A percentile compares a stretch with the other conserved stretches of the same genome.
Evolutionary conservation across 2,797 vertebrate genomes (phyloP).

Genomic region (Acrossocheilus fasciatus): DNA sequence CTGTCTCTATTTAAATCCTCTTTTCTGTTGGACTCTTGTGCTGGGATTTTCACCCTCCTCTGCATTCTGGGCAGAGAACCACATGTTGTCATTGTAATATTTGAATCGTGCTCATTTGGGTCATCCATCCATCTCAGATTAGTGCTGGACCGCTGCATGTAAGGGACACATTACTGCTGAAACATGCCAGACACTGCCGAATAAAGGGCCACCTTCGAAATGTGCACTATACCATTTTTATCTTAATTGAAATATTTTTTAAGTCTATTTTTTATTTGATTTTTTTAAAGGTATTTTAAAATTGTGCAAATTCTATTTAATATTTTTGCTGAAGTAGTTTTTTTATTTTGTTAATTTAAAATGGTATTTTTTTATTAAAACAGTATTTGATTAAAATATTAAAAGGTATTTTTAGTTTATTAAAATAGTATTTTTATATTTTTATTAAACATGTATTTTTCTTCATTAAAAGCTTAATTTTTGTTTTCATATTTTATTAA

Average conservation of each 20-base stretch:
- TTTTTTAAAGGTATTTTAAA: no score
- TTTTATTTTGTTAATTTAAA: background rate
- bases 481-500: no score
- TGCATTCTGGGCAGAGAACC: constrained; percentile 33
- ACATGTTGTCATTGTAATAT: constrained; percentile 4
- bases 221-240: background rate
- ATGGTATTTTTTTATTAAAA: background rate
- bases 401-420: background rate
- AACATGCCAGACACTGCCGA: background rate
- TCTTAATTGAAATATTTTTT: background rate
- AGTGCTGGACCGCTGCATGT: background rate
- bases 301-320: background rate
- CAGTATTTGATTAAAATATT: background rate
- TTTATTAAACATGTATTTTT: background rate
- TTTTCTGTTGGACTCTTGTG: background rate
- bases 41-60: constrained; percentile 24
- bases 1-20: constrained; percentile 17
- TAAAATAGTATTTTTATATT: background rate
- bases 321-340: no score
- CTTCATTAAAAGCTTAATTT: no score
- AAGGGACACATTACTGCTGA: background rate
- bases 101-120: background rate
- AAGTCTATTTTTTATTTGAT: no score
- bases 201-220: background rate
- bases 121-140: constrained; percentile 24